Percentiles rank a stretch among this genome's conserved stretches.
Evolutionary conservation across 2,113 vertebrate genomes (phyloP).

Genomic region (Oncorhynchus mykiss): DNA sequence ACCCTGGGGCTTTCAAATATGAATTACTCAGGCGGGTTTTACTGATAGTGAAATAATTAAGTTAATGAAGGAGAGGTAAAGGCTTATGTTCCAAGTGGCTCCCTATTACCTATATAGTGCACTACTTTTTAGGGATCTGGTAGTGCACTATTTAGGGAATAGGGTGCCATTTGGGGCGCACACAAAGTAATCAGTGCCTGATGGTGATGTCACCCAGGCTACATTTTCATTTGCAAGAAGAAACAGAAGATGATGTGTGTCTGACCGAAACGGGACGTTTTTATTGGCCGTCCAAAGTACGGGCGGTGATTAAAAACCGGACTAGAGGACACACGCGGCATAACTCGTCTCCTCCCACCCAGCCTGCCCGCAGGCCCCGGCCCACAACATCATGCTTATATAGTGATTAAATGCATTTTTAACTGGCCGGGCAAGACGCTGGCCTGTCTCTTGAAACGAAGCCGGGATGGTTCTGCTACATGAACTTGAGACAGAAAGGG

Average conservation of each 20-base stretch:
- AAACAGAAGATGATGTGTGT: constrained; percentile 49
- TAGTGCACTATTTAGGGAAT: too few relatives aligned
- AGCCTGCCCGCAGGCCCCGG: constrained; percentile 2
- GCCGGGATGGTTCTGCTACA: neutral
- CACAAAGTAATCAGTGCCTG: constrained; percentile 56
- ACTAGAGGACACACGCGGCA: constrained; percentile 41
- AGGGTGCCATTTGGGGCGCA: too few relatives aligned
- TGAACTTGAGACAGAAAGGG: neutral
- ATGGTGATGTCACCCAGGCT: constrained; percentile 61
- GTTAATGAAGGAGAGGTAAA: constrained; percentile 70
- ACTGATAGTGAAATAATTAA: constrained; percentile 75
- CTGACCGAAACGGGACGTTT: constrained; percentile 44
- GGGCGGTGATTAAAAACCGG: constrained; percentile 64
- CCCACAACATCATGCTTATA: constrained; percentile 59
- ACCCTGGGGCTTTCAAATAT: constrained; percentile 58
- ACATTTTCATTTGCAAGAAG: constrained; percentile 64
- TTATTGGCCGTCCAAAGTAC: constrained; percentile 60
- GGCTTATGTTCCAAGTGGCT: too few relatives aligned
- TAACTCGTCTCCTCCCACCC: constrained; percentile 37
- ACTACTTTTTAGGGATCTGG: too few relatives aligned
- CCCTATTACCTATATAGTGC: too few relatives aligned
- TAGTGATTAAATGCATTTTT: constrained; percentile 67
- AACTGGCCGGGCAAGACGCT: constrained; percentile 37
- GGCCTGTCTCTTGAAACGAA: constrained; percentile 29
- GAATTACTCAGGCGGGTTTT: constrained; percentile 70